Evolutionary conservation across 1,140 invertebrate genomes (phyloP).

Genomic region (Paraescarpia echinospica): DNA sequence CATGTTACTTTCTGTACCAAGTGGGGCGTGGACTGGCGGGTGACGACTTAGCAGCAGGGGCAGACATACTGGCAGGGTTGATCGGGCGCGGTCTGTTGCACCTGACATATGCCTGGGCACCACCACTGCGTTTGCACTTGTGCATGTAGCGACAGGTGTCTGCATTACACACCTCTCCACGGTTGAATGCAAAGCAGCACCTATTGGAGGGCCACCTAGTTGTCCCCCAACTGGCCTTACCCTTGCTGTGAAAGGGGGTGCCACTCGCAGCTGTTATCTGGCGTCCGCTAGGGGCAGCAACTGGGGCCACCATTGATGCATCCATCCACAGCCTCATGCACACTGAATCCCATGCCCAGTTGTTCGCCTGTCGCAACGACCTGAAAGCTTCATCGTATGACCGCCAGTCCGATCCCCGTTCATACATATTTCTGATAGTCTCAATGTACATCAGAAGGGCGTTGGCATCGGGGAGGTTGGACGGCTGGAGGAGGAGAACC

Average conservation of each 20-base stretch:
- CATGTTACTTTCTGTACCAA: no score
- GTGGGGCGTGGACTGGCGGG: no score
- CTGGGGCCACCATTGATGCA: background rate
- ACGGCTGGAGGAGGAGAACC: background rate
- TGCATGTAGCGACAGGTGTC: background rate
- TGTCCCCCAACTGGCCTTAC: background rate
- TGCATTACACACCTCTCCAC: background rate
- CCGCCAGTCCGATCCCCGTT: background rate
- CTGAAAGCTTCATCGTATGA: background rate
- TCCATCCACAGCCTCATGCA: background rate
- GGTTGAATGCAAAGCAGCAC: background rate
- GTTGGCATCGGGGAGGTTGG: background rate
- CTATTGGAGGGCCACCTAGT: background rate
- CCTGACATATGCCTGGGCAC: background rate
- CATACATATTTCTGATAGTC: background rate
- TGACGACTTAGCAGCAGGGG: no score
- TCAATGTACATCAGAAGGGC: background rate
- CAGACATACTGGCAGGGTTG: background rate
- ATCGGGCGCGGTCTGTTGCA: background rate
- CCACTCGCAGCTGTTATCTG: background rate
- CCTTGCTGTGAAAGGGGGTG: background rate
- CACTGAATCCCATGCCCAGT: background rate
- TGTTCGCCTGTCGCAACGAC: background rate
- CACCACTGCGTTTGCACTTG: background rate
- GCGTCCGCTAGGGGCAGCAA: no score